Conservation (phyloP, 2,888 invertebrate genomes). For the Tineola bisselliella region DNA sequence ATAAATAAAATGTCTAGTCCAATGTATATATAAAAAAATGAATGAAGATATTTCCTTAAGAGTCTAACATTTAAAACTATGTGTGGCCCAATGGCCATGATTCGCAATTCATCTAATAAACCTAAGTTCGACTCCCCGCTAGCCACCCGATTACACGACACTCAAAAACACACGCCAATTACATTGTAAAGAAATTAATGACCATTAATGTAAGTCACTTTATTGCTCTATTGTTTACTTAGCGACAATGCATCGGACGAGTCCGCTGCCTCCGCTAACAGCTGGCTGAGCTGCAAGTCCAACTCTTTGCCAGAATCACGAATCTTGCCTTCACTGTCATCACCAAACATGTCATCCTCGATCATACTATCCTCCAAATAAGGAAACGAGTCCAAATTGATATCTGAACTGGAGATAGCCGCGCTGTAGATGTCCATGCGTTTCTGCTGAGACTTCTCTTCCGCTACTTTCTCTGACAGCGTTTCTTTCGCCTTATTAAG, state of each 20-base stretch:
- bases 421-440: conserved; percentile 66
- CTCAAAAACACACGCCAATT: conserved; percentile 18
- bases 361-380: conserved; percentile 60
- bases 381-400: conserved; percentile 63
- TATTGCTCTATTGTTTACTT: conserved; percentile 47
- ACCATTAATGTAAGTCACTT: conserved; percentile 22
- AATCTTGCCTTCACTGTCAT: conserved; percentile 28
- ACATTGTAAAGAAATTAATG: conserved; percentile 25
- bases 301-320: conserved; percentile 29
- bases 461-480: conserved; percentile 52
- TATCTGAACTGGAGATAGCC: conserved; percentile 59
- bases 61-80: neutral
- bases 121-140: no score
- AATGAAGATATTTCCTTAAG: neutral
- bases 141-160: neutral
- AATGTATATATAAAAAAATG: neutral
- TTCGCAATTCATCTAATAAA: no score
- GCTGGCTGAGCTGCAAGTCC: conserved; percentile 43
- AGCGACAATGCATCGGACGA: conserved; percentile 19
- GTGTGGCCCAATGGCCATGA: neutral
- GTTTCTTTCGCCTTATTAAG: conserved; percentile 54
- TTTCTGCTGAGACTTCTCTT: conserved; percentile 48
- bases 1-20: neutral
- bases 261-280: conserved; percentile 27
- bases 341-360: conserved; percentile 52